Conservation (phyloP, 2,113 vertebrate species). For the Monopterus albus region DNA sequence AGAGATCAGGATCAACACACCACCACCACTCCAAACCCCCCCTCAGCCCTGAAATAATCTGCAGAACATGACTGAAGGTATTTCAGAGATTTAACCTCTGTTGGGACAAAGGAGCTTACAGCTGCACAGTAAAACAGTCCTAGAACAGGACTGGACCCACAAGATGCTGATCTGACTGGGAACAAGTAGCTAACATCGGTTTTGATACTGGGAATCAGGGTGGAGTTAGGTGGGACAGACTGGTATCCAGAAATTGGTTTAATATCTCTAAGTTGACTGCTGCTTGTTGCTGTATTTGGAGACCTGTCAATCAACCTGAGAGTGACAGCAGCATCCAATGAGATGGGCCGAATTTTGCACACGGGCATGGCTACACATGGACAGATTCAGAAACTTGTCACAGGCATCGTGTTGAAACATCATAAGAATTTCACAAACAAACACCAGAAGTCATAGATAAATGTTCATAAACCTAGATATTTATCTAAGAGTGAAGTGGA, state of each 20-base stretch:
- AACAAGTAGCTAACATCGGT: not conserved
- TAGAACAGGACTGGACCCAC: not conserved
- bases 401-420: too few relatives aligned
- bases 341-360: not conserved
- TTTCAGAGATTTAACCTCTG: slow-evolving; percentile 48
- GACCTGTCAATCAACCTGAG: not conserved
- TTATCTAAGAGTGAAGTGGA: too few relatives aligned
- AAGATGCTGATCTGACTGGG: not conserved
- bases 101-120: slow-evolving; percentile 38
- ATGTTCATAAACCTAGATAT: too few relatives aligned
- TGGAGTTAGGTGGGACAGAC: not conserved
- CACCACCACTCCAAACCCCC: not conserved
- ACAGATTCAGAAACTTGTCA: too few relatives aligned
- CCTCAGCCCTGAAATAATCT: slow-evolving; percentile 41
- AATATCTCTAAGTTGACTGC: not conserved
- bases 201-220: not conserved
- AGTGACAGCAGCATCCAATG: not conserved
- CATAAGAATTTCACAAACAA: too few relatives aligned
- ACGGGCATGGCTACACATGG: not conserved
- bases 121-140: not conserved
- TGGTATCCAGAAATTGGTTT: too few relatives aligned
- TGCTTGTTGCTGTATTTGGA: not conserved
- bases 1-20: not conserved
- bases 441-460: too few relatives aligned
- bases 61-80: slow-evolving; percentile 60